Base-by-base conservation (phyloP, 2,888 invertebrate species). In the Tachina lurida region DNA sequence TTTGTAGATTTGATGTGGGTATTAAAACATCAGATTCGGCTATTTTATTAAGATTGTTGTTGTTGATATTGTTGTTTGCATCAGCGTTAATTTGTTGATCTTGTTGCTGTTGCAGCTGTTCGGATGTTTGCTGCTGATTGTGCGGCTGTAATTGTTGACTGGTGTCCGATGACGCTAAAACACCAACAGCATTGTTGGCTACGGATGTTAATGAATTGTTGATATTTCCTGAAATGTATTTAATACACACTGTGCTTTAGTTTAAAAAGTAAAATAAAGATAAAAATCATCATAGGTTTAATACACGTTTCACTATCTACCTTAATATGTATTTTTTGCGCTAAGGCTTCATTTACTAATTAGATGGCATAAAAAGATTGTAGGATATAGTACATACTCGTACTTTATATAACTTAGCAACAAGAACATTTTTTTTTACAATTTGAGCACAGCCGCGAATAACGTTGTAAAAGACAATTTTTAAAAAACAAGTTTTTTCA, bases 1-100 rank as follows among this genome's bases (percentile, higher is more conserved):
- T 90, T 88, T 92, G 92, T 78, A 92, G 89, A 89, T 92, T 92
- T 62, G 92, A 90, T 56, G 91, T 92, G 63, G 92, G 92, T 90
- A 92, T 91, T 73, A 91, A 90, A 88, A 90, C 89, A 84, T 92
- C 91, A 9, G 89, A 88, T 73, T 91, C 91, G 52, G 86, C 83
- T 82, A 89, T 86, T 87, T 88, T 88, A 76, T 88, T 88, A 15
- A 87, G 71, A 86, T 87, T 87, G 63, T 77, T 88, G 22, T 67
- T 75, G 70, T 83, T 22, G 1, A 22, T 22, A 22, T 22, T 87
- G 49, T 31, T 84, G 54, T 70, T 75, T 15, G n/a, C 65, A 47
- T 71, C 79, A 45, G 62, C 67, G 12, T 13, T 67, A 83, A 67
- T 68, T 78, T 85, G 84, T 76, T 62, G 49, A 60, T 84, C 84